Conservation (phyloP, 30 jellyfish, hydroid and myxozoan species). For the Catostylus mosaicus region DNA sequence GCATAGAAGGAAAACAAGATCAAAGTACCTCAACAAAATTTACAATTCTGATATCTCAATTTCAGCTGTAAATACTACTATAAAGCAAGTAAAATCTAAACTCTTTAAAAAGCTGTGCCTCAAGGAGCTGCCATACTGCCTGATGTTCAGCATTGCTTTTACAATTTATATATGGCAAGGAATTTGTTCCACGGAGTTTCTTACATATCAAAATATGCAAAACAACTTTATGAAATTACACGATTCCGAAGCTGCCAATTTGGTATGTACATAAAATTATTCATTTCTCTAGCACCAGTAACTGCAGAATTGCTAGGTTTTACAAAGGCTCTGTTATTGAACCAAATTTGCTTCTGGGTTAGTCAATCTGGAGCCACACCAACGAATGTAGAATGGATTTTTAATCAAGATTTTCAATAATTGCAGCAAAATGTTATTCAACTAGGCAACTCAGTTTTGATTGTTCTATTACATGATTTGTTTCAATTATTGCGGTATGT, state of each 20-base stretch:
- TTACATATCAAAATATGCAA: background rate
- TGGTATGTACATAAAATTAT: background rate
- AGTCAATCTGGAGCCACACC: too few species aligned
- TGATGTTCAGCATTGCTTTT: background rate
- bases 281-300: too few species aligned
- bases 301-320: too few species aligned
- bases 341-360: too few species aligned
- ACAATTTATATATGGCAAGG: background rate
- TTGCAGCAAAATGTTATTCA: too few species aligned
- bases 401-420: too few species aligned
- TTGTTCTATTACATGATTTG: too few species aligned
- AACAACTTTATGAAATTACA: background rate
- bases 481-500: too few species aligned
- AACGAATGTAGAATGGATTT: too few species aligned
- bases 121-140: background rate
- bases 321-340: too few species aligned
- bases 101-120: background rate
- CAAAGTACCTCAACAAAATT: constrained; percentile 11
- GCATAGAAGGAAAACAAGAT: background rate
- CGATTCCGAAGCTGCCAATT: background rate
- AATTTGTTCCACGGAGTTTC: background rate
- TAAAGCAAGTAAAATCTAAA: background rate
- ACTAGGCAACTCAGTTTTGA: too few species aligned
- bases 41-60: background rate
- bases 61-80: background rate